Evolutionary conservation across 2,888 invertebrate genomes (phyloP).

Genomic region (Apocheima hispidaria): DNA sequence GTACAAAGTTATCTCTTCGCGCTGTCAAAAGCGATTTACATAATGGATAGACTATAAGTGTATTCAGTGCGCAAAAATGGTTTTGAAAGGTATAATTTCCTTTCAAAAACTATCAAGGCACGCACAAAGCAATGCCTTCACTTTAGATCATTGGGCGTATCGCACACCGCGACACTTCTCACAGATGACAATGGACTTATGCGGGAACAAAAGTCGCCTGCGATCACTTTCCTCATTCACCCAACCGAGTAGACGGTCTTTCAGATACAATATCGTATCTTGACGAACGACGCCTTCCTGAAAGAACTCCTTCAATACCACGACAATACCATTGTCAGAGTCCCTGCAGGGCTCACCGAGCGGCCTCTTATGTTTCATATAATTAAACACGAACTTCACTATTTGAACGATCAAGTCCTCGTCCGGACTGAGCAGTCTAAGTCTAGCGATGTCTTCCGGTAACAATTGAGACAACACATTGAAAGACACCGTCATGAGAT

Average conservation of each 20-base stretch:
- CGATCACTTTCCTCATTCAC: conserved; percentile 62
- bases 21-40: no score
- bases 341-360: conserved; percentile 65
- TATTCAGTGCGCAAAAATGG: not conserved
- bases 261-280: conserved; percentile 69
- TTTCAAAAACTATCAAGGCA: conserved; percentile 25
- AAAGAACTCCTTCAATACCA: conserved; percentile 76
- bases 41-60: no score
- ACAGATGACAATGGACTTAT: conserved; percentile 68
- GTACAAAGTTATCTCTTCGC: no score
- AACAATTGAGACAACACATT: conserved; percentile 69
- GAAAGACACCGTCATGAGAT: conserved; percentile 73
- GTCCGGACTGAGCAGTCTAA: conserved; percentile 72
- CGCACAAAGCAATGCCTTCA: conserved; percentile 29
- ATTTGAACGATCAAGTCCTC: conserved; percentile 76
- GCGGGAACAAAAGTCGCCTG: conserved; percentile 58
- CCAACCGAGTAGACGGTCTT: conserved; percentile 64
- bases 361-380: conserved; percentile 72
- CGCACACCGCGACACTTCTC: conserved; percentile 66
- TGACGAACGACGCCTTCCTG: conserved; percentile 73
- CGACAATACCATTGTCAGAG: conserved; percentile 69
- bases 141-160: conserved; percentile 53
- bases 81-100: not conserved
- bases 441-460: conserved; percentile 69
- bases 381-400: conserved; percentile 77